Evolutionary conservation across 1,140 invertebrate species (phyloP), one percentile per base, ranked within the genome.

Genomic region (Calephelis nemesis): DNA sequence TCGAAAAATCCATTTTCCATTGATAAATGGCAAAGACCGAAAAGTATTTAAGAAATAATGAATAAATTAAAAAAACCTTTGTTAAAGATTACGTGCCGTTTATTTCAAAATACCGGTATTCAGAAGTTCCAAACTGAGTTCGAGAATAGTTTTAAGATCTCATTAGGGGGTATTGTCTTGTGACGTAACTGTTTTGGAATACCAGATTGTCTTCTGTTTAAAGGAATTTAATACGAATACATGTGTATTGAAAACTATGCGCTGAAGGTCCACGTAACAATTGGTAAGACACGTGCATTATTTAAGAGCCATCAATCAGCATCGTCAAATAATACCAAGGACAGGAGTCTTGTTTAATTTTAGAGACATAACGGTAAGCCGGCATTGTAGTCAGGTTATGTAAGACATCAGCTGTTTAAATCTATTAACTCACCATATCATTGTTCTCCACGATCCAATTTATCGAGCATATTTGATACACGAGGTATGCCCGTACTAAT

Each of bases 381-480:
- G 81, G 78, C 67, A 70, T 74, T 74, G 73, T 69, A 71, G 54
- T 74, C 67, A 71, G 68, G 73, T 86, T 85, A 87, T 75, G 77
- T 82, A 83, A 85, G 75, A 73, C 69, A 68, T 73, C 74, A 77
- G 71, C 71, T 75, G 73, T 72, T 72, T 50, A 11, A 47, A 79
- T 80, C 77, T 72, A 81, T 79, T 78, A 50, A 90, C 93, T 94
- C 93, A 99, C 98, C 96, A 96, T 95, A 93, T 96, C 96, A 85
- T 99, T 99, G 92, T 99, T 95, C 81, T 98, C 96, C 63, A 99
- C 98, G 67, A 99, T 91, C 82, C 95, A 96, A 75, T 97, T 95
- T 83, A 97, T 94, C 48, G 97, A 96, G 92, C 98, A 99, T 83
- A 99, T 93, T 84, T 96, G 96, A 89, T 99, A 98, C 54, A 99